Base-by-base conservation (phyloP, 2,797 vertebrate species). In the Galago senegalensis region DNA sequence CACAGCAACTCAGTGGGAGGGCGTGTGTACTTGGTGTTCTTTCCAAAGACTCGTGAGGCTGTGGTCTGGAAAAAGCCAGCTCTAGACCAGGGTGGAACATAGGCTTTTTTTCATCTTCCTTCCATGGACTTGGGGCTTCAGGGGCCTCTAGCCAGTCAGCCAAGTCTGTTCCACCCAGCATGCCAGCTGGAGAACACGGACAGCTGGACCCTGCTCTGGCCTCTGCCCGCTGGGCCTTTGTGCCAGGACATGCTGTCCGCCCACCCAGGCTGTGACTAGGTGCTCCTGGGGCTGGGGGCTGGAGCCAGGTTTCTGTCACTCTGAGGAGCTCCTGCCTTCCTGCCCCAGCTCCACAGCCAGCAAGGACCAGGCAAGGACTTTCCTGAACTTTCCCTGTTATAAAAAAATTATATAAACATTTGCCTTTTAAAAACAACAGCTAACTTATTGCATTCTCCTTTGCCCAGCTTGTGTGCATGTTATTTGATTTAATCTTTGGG, bases 321-420 rank as follows among this genome's bases (percentile, higher is more conserved):
- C 70, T n/a, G 23, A n/a, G 72, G 37, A 77, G 67, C 56, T 90
- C 43, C 82, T 31, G 1, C 25, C 75, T 73, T 76, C 73, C 80
- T 34, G 85, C 85, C 29, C n/a, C 40, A 46, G 23, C 60, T 43
- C 56, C 20, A 9, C 7, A 70, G 43, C 81, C 82, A 87, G 89
- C 70, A 7, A 18, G 76, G 56, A 77, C 76, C 67, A 84, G 75
- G 49, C 58, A 84, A 77, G 83, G 86, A 61, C 91, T 89, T 96
- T 97, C 89, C 76, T 86, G 72, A 84, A 87, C 93, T 91, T 97
- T 83, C 70, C 73, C 58, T 75, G 60, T 88, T 92, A 84, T 14
- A 95, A 60, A 87, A 87, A 92, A 95, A 69, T 70, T 49, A 79
- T 5, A 83, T 60, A 94, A 92, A 97, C 97, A 84, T 93, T 96